A percentile compares a stretch with the other conserved stretches of the same genome.
phyloP scores from a whole-genome alignment of 1,140 invertebrate genomes.

The Cotesia glomerata region DNA sequence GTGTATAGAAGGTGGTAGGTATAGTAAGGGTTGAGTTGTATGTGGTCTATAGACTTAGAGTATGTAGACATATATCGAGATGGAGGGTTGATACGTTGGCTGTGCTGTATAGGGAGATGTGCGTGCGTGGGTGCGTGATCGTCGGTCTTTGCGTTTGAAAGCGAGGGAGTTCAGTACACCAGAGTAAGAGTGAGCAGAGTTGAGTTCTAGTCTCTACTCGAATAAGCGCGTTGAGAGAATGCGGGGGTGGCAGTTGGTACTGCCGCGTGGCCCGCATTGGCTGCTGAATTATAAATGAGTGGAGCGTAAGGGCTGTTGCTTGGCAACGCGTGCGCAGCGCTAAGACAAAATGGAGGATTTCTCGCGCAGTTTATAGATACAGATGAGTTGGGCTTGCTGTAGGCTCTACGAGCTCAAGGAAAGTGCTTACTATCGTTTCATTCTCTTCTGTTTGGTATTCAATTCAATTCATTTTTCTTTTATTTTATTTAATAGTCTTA shows the following conservation, averaged over 20 bases:
- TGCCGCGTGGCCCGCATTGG: constrained; percentile 63
- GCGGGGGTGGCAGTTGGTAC: constrained; percentile 52
- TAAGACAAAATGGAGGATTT: constrained; percentile 64
- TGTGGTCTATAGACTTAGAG: not conserved
- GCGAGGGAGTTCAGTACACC: not conserved
- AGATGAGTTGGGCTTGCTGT: not conserved
- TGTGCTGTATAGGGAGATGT: not conserved
- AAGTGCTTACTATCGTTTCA: not conserved
- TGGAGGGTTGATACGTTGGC: not conserved
- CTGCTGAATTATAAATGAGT: constrained; percentile 65
- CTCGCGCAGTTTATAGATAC: constrained; percentile 34
- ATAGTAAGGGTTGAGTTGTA: no score
- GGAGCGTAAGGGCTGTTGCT: constrained; percentile 64
- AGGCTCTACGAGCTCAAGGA: not conserved
- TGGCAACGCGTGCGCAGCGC: constrained; percentile 61
- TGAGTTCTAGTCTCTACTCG: not conserved
- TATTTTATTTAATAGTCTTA: no score
- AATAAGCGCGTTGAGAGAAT: constrained; percentile 14
- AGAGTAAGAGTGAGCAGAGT: not conserved
- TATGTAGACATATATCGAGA: not conserved
- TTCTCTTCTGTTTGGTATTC: not conserved
- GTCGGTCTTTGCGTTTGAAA: not conserved
- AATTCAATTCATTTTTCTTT: constrained; percentile 3
- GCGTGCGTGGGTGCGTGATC: not conserved
- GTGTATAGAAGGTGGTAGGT: no score